These are phyloP conservation scores for Dicycla oo DNA, from an alignment of 2,888 invertebrate species.

Conservation along the genomic window DNA sequence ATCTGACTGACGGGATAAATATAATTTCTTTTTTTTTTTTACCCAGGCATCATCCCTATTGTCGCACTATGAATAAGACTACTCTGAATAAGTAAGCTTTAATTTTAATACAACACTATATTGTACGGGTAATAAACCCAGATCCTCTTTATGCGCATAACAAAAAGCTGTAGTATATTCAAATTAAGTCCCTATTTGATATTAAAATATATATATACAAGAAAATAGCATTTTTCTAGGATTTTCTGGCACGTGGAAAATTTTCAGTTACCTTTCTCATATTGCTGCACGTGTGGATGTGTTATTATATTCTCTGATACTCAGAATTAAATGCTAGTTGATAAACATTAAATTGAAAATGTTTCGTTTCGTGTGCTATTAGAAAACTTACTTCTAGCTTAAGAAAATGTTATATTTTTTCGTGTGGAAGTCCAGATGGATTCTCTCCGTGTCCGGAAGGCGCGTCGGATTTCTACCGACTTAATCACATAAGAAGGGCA, in stretches of 20 bases:
- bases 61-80: neutral
- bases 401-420: constrained; percentile 19
- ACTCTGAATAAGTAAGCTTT: constrained; percentile 1
- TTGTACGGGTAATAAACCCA: neutral
- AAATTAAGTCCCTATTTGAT: constrained; percentile 7
- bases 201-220: neutral
- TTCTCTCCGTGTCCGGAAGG: constrained; percentile 14
- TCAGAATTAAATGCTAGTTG: constrained; percentile 4
- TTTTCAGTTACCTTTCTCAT: neutral
- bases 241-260: neutral
- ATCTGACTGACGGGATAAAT: too few species aligned
- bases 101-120: constrained; percentile 4
- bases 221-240: neutral
- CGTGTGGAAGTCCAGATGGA: constrained; percentile 18
- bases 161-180: neutral
- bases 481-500: constrained; percentile 37
- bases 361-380: neutral
- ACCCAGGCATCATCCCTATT: too few species aligned
- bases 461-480: constrained; percentile 15
- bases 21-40: too few species aligned
- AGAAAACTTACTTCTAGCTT: neutral
- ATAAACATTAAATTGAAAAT: constrained; percentile 15
- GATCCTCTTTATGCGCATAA: constrained; percentile 11
- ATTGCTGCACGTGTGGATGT: constrained; percentile 15
- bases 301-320: neutral